These are phyloP conservation scores for Sebastes goodei DNA, from an alignment of 2,797 vertebrate species.

Conservation along the genomic window DNA sequence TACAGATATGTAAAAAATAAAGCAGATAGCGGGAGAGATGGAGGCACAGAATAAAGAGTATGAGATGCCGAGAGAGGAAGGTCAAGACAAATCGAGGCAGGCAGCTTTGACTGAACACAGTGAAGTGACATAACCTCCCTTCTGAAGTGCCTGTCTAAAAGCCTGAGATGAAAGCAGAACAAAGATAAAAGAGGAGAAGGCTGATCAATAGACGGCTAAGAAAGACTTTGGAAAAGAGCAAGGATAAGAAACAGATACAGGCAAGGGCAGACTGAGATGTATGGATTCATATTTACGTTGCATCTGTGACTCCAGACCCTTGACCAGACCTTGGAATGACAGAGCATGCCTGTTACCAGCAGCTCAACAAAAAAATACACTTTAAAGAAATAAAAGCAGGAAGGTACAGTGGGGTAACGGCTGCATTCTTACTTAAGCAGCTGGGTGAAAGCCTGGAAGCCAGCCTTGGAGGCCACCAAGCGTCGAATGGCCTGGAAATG, in stretches of 20 bases:
- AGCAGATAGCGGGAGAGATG: slow-evolving; percentile 18
- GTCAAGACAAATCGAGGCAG: slow-evolving; percentile 44
- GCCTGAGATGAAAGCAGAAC: slow-evolving; percentile 56
- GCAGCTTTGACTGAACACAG: slow-evolving; percentile 36
- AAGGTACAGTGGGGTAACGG: neutral
- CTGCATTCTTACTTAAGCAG: slow-evolving; percentile 90
- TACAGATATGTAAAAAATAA: slow-evolving; percentile 15
- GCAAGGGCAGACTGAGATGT: slow-evolving; percentile 80
- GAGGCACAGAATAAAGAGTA: slow-evolving; percentile 17
- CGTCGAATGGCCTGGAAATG: slow-evolving; percentile 97
- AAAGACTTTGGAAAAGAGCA: slow-evolving; percentile 19
- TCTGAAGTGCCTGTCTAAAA: slow-evolving; percentile 47
- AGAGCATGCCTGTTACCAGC: slow-evolving; percentile 80
- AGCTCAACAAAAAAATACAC: slow-evolving; percentile 47
- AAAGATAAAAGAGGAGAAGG: slow-evolving; percentile 49
- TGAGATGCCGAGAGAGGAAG: slow-evolving; percentile 25
- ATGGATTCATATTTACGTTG: slow-evolving; percentile 85
- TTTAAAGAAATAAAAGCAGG: slow-evolving; percentile 34
- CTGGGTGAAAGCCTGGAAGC: slow-evolving; percentile 98
- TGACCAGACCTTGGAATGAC: slow-evolving; percentile 85
- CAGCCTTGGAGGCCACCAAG: slow-evolving; percentile 97
- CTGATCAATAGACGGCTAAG: slow-evolving; percentile 22
- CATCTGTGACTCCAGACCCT: slow-evolving; percentile 81
- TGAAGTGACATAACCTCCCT: slow-evolving; percentile 40
- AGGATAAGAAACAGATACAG: slow-evolving; percentile 31